phyloP scores from a whole-genome alignment of 2,797 vertebrate genomes.

The Tragopan temminckii region DNA sequence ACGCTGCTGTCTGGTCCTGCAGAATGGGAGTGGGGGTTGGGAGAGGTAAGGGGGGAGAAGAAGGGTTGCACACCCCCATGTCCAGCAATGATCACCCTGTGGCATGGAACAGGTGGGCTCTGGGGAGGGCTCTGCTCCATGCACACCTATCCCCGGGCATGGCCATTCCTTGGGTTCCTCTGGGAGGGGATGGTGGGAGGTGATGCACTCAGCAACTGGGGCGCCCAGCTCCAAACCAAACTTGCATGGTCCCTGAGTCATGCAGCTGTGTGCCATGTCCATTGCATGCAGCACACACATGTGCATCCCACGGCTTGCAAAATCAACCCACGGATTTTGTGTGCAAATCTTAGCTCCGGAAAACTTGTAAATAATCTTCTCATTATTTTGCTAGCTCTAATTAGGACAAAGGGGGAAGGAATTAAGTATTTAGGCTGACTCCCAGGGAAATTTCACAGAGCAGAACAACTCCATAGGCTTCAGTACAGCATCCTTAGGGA shows the following conservation, averaged over 20 bases:
- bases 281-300: rapidly evolving
- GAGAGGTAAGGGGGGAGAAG: rapidly evolving
- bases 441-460: slow-evolving; percentile 69
- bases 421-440: slow-evolving; percentile 69
- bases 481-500: slow-evolving; percentile 67
- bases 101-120: background rate
- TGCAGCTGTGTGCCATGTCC: rapidly evolving
- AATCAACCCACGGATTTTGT: rapidly evolving
- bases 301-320: rapidly evolving
- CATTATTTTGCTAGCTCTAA: slow-evolving; percentile 42
- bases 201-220: background rate
- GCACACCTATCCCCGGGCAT: background rate
- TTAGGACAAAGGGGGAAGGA: slow-evolving; percentile 35
- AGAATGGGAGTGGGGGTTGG: background rate
- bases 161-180: background rate
- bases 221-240: background rate
- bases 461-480: slow-evolving; percentile 58
- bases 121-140: background rate
- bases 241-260: rapidly evolving
- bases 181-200: background rate
- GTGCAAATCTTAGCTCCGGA: background rate
- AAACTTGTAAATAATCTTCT: slow-evolving; percentile 18
- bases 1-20: too few relatives aligned
- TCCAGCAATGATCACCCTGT: background rate
- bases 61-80: background rate